A percentile compares a stretch with the other conserved stretches of the same genome.
phyloP scores from a whole-genome alignment of 2,888 invertebrate genomes.

The Acanthosepion esculentum region DNA sequence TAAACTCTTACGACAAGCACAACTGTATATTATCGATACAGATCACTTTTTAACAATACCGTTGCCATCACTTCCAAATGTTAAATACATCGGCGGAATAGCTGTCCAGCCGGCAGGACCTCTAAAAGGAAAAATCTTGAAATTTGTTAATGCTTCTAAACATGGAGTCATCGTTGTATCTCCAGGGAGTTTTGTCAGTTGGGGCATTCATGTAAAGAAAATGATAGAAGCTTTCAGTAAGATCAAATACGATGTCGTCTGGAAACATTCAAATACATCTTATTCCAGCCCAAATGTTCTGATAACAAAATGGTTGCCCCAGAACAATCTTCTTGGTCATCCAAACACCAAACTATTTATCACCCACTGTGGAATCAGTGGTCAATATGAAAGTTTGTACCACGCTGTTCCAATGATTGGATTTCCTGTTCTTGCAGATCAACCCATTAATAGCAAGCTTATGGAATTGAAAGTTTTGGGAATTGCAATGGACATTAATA shows the following conservation, averaged over 20 bases:
- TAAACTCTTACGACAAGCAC: too few relatives aligned
- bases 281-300: constrained; percentile 51
- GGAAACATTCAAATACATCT: constrained; percentile 50
- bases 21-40: too few relatives aligned
- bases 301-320: constrained; percentile 56
- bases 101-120: too few relatives aligned
- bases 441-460: constrained; percentile 51
- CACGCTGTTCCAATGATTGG: constrained; percentile 58
- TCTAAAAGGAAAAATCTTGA: too few relatives aligned
- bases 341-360: constrained; percentile 54
- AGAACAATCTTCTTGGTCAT: constrained; percentile 45
- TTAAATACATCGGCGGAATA: too few relatives aligned
- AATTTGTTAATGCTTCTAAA: too few relatives aligned
- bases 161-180: too few relatives aligned
- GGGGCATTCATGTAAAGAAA: constrained; percentile 43
- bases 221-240: constrained; percentile 52
- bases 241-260: background rate
- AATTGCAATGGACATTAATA: constrained; percentile 52
- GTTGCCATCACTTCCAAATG: too few relatives aligned
- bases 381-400: constrained; percentile 57
- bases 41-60: too few relatives aligned
- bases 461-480: constrained; percentile 57
- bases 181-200: constrained; percentile 40
- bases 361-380: constrained; percentile 57
- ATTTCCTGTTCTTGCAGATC: constrained; percentile 55